phyloP scores from a whole-genome alignment of 1,140 invertebrate genomes.

The Oreohelix idahoensis region DNA sequence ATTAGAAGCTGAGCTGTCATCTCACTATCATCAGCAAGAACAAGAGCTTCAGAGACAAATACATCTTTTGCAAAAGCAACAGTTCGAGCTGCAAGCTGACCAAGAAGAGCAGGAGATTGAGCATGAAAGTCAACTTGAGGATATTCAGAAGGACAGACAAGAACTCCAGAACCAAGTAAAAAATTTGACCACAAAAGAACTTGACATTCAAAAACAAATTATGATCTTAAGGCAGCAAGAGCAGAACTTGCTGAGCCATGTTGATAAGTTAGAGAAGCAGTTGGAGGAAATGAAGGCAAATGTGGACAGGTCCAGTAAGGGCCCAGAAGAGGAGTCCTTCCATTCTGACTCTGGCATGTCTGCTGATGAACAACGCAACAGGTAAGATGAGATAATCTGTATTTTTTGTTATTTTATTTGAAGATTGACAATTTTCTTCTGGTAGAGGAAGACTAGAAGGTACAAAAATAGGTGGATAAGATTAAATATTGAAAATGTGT shows the following conservation, averaged over 20 bases:
- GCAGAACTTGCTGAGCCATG: constrained; percentile 45
- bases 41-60: constrained; percentile 33
- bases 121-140: constrained; percentile 27
- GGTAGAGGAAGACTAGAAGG: no score
- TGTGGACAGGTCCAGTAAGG: neutral
- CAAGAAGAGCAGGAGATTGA: neutral
- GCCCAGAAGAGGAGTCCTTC: constrained; percentile 45
- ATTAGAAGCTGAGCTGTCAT: neutral
- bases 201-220: constrained; percentile 50
- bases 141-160: constrained; percentile 28
- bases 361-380: constrained; percentile 21
- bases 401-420: neutral
- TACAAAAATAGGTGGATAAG: no score
- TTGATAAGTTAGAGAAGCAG: constrained; percentile 34
- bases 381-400: constrained; percentile 6
- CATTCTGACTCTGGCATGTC: constrained; percentile 52
- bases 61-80: neutral
- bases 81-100: neutral
- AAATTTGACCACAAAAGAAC: constrained; percentile 37
- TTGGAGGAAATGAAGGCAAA: neutral
- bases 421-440: no score
- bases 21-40: neutral
- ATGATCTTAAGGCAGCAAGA: constrained; percentile 44
- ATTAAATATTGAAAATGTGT: no score
- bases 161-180: constrained; percentile 34